phyloP scores from a whole-genome alignment of 92 coral and sea anemone species.

The Phymanthus crucifer region DNA sequence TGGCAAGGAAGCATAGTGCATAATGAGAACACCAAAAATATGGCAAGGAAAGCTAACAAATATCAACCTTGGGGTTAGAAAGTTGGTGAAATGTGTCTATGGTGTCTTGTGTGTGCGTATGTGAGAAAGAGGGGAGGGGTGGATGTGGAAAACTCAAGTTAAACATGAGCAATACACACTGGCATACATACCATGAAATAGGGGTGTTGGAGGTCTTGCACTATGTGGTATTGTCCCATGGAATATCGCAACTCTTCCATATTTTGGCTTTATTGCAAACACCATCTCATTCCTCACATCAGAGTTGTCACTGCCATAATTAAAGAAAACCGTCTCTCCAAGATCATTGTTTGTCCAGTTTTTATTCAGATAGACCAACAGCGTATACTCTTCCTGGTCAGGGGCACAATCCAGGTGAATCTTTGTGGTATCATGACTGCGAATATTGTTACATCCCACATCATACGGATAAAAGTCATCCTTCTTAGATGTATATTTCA shows the following conservation, averaged over 20 bases:
- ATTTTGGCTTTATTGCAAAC: conserved; percentile 80
- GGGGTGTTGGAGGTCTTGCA: conserved; percentile 76
- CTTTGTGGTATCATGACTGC: conserved; percentile 58
- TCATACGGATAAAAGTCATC: conserved; percentile 76
- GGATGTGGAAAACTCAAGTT: background rate
- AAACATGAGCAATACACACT: background rate
- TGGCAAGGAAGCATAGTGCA: no score
- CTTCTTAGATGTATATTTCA: conserved; percentile 47
- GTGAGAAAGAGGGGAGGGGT: background rate
- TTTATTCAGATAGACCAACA: conserved; percentile 70
- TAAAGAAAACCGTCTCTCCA: conserved; percentile 84
- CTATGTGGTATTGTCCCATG: conserved; percentile 86
- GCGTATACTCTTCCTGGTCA: conserved; percentile 65
- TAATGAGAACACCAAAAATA: no score
- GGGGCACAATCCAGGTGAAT: conserved; percentile 66
- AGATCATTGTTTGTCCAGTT: conserved; percentile 83
- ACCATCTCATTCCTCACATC: conserved; percentile 60
- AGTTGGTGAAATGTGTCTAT: no score
- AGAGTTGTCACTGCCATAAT: background rate
- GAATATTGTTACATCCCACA: conserved; percentile 77
- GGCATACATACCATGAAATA: conserved; percentile 52
- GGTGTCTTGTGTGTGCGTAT: background rate
- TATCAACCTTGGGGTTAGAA: no score
- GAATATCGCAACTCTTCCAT: conserved; percentile 76
- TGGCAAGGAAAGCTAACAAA: no score